A percentile compares a stretch with the other conserved stretches of the same genome.
These are phyloP conservation scores for Eleginops maclovinus DNA, from an alignment of 2,113 vertebrate species.

Conservation along the genomic window DNA sequence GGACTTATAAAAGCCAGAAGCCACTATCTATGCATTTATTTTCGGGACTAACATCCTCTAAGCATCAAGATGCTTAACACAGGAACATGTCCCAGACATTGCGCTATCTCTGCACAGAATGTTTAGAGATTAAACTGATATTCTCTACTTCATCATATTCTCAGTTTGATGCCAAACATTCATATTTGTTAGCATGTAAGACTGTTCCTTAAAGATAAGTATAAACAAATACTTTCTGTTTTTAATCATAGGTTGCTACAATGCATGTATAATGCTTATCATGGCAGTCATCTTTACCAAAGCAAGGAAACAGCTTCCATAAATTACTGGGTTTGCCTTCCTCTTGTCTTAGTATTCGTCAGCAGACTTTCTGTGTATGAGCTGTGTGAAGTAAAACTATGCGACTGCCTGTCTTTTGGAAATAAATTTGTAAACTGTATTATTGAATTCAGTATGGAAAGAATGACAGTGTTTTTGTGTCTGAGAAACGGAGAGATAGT, in stretches of 20 bases:
- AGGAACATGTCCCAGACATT: background rate
- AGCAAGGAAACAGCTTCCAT: constrained; percentile 11
- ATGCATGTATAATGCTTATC: constrained; percentile 6
- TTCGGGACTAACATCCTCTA: background rate
- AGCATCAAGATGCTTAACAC: background rate
- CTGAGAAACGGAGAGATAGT: background rate
- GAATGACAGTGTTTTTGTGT: background rate
- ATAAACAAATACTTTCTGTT: constrained; percentile 39
- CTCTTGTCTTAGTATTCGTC: background rate
- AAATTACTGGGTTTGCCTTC: constrained; percentile 6
- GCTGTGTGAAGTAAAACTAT: constrained; percentile 23
- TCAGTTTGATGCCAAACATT: constrained; percentile 14
- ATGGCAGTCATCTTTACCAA: constrained; percentile 38
- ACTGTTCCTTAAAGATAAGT: constrained; percentile 40
- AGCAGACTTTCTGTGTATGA: constrained; percentile 22
- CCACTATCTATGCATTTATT: background rate
- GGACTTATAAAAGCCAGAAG: background rate
- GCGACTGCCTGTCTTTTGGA: constrained; percentile 52
- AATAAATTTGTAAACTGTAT: constrained; percentile 57
- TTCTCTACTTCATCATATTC: background rate
- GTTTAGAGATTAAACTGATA: constrained; percentile 27
- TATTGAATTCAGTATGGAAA: constrained; percentile 9
- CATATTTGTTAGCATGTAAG: constrained; percentile 11
- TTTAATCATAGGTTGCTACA: constrained; percentile 20
- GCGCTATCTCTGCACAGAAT: background rate